Evolutionary conservation across 2,888 invertebrate species (phyloP), one percentile per base, ranked within the genome.

Genomic region (Ellobium chinense): DNA sequence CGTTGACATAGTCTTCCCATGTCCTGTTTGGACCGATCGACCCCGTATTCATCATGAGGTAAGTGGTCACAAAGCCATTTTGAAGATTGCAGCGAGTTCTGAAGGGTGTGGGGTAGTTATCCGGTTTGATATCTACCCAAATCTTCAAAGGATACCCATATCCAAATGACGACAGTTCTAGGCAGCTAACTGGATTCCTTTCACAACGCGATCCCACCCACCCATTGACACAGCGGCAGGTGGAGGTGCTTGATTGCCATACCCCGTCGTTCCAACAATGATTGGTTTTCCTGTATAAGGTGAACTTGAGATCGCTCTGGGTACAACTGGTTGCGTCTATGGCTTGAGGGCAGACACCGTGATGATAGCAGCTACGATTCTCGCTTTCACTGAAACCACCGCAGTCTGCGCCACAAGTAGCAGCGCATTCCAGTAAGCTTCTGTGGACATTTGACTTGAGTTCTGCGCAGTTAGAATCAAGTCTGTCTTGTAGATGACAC

Each of bases 161-260:
- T 3, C 46, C 68, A 68, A 27, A 68, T 1, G 5, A 1, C 1
- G 3, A 9, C 21, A 68, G 27, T 46, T 68, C 68, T 27, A 46
- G 46, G 27, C 68, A 68, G 24, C 46, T 46, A 24, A 21, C 29
- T 46, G 68, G 46, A 2, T 3, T 27, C 34, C 46, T 39, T 14
- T 68, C 46, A 18, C 68, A 68, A 4, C 14, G 46, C 12, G 18
- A 1, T 46, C 68, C 68, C 18, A 68, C 68, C 68, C 68, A 68
- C 5, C 68, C 68, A 2, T 34, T 34, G 5, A 27, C 29, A 29
- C 68, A 68, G 14, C 46, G 1, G 29, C 68, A 68, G 18, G 29
- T 27, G 1, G 12, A 18, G 9, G 68, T 18, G 14, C 27, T 68
- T 29, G 39, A 39, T 14, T 68, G 39, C 12, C 36, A 37, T 9